Evolutionary conservation across 1,140 invertebrate species (phyloP).

Genomic region (Centruroides sculpturatus): DNA sequence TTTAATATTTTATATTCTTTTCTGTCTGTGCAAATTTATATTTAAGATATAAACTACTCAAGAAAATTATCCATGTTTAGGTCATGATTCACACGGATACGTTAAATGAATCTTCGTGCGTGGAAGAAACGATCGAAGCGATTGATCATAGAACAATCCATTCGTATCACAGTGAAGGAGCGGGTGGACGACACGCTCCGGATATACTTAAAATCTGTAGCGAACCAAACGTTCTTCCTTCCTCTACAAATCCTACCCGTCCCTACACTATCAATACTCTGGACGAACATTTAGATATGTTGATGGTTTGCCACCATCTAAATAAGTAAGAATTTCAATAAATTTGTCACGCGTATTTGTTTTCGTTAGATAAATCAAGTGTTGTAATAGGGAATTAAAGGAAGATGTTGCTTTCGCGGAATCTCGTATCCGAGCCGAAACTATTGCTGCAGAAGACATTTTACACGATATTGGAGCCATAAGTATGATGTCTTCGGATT

Average conservation of each 20-base stretch:
- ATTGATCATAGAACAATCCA: slow-evolving; percentile 28
- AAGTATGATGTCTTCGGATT: slow-evolving; percentile 29
- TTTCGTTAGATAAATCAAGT: background rate
- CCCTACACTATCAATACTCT: slow-evolving; percentile 29
- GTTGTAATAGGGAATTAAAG: slow-evolving; percentile 23
- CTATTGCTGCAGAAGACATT: slow-evolving; percentile 31
- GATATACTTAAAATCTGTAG: slow-evolving; percentile 28
- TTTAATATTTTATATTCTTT: background rate
- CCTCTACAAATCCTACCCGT: slow-evolving; percentile 29
- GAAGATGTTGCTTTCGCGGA: slow-evolving; percentile 31
- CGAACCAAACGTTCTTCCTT: slow-evolving; percentile 25
- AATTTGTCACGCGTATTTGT: too few relatives aligned
- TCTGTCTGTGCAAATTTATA: background rate
- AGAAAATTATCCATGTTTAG: slow-evolving; percentile 8
- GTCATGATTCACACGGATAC: slow-evolving; percentile 32
- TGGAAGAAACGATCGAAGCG: slow-evolving; percentile 27
- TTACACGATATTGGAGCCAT: slow-evolving; percentile 31
- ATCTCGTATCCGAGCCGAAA: slow-evolving; percentile 29
- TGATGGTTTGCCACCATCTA: slow-evolving; percentile 30
- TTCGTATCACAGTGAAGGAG: slow-evolving; percentile 30
- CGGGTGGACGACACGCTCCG: slow-evolving; percentile 29
- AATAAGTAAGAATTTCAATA: slow-evolving; percentile 22
- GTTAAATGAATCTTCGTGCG: slow-evolving; percentile 29
- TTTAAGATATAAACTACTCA: background rate
- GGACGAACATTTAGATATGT: slow-evolving; percentile 31